phyloP scores from a whole-genome alignment of 2,888 invertebrate species.

The Timandra comae region DNA sequence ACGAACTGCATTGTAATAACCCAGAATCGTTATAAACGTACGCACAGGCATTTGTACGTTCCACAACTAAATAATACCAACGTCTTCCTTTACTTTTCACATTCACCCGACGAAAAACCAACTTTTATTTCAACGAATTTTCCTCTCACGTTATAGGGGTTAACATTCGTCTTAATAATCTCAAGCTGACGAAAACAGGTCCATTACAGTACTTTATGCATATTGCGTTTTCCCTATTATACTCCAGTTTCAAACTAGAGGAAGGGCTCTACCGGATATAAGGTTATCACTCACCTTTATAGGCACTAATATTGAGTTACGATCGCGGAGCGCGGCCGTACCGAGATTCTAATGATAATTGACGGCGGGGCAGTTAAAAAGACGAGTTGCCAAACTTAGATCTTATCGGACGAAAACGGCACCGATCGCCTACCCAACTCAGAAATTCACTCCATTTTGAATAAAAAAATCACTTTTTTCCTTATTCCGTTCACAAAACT shows the following conservation, averaged over 20 bases:
- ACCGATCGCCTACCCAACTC: slow-evolving; percentile 24
- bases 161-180: slow-evolving; percentile 10
- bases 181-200: slow-evolving; percentile 18
- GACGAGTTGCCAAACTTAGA: slow-evolving; percentile 60
- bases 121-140: no score
- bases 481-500: slow-evolving; percentile 36
- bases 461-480: slow-evolving; percentile 32
- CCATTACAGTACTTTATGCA: slow-evolving; percentile 22
- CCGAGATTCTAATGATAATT: slow-evolving; percentile 66
- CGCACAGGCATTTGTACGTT: slow-evolving; percentile 37
- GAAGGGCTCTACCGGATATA: slow-evolving; percentile 38
- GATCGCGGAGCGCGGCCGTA: slow-evolving; percentile 39
- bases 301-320: slow-evolving; percentile 69
- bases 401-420: slow-evolving; percentile 37
- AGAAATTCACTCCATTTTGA: slow-evolving; percentile 32
- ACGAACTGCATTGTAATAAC: slow-evolving; percentile 59
- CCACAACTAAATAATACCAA: no score
- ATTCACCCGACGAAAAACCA: no score
- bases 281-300: slow-evolving; percentile 70
- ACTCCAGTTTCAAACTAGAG: slow-evolving; percentile 41
- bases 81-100: no score
- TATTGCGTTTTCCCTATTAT: slow-evolving; percentile 44
- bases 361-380: slow-evolving; percentile 60
- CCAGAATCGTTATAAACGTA: slow-evolving; percentile 27
- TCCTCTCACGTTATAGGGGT: background rate